These are phyloP conservation scores for Poeciliopsis prolifica DNA, from an alignment of 2,113 vertebrate genomes.

Conservation along the genomic window DNA sequence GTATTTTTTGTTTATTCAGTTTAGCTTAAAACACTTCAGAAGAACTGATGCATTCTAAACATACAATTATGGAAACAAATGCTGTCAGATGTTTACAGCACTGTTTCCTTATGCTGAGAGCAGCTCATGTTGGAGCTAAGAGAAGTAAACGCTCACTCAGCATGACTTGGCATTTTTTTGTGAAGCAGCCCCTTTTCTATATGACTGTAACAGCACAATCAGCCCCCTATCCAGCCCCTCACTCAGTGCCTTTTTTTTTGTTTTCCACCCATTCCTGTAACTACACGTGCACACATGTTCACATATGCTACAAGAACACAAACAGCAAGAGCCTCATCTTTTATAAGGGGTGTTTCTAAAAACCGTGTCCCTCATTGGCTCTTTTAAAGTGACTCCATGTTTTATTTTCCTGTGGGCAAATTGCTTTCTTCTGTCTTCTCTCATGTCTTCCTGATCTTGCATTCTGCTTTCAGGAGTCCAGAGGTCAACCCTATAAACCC, in stretches of 20 bases:
- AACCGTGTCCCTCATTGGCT: slow-evolving; percentile 50
- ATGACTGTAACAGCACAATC: slow-evolving; percentile 22
- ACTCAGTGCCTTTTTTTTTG: slow-evolving; percentile 41
- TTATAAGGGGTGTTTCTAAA: slow-evolving; percentile 34
- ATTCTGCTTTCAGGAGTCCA: slow-evolving; percentile 14
- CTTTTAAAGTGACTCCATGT: slow-evolving; percentile 10
- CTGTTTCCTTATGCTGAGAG: slow-evolving; percentile 12
- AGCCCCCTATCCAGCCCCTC: slow-evolving; percentile 5
- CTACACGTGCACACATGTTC: slow-evolving; percentile 5
- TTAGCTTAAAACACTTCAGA: too few species aligned
- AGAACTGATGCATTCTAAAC: not conserved
- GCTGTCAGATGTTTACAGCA: not conserved
- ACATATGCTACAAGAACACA: slow-evolving; percentile 1
- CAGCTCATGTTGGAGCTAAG: slow-evolving; percentile 4
- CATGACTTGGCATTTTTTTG: slow-evolving; percentile 67
- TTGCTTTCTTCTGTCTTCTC: slow-evolving; percentile 19
- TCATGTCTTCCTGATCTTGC: not conserved
- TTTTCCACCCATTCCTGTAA: slow-evolving; percentile 11
- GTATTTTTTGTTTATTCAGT: too few species aligned
- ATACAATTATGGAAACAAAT: not conserved
- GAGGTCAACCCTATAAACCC: not conserved
- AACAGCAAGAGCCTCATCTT: not conserved
- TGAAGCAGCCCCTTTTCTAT: slow-evolving; percentile 29
- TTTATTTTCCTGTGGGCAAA: not conserved
- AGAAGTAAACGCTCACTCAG: slow-evolving; percentile 50